Percentiles rank a stretch among this genome's conserved stretches.
Evolutionary conservation across 1,140 invertebrate genomes (phyloP).

Genomic region (Ericerus pela): DNA sequence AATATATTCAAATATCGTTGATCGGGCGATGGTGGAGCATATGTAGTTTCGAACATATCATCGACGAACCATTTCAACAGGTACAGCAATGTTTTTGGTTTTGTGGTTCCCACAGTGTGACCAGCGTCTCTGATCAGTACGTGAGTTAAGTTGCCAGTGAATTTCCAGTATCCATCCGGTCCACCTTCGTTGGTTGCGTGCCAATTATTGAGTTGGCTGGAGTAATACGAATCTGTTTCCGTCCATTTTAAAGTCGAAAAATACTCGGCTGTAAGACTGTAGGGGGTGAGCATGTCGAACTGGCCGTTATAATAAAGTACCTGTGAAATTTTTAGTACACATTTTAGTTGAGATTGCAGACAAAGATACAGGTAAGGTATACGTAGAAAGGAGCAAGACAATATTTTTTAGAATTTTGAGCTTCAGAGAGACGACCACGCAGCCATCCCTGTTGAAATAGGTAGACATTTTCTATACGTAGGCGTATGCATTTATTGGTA

Average conservation of each 20-base stretch:
- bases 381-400: no score
- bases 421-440: slow-evolving; percentile 49
- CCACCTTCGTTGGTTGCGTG: neutral
- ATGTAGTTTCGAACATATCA: neutral
- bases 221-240: slow-evolving; percentile 32
- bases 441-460: no score
- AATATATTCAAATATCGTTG: no score
- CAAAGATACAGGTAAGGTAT: no score
- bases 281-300: slow-evolving; percentile 68
- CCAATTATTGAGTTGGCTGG: neutral
- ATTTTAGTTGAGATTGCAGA: slow-evolving; percentile 47
- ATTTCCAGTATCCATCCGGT: slow-evolving; percentile 40
- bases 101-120: slow-evolving; percentile 48
- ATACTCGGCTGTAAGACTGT: slow-evolving; percentile 58
- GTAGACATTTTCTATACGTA: no score
- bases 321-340: slow-evolving; percentile 36
- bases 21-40: no score
- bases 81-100: slow-evolving; percentile 43
- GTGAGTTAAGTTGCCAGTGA: slow-evolving; percentile 41
- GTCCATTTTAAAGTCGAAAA: slow-evolving; percentile 44
- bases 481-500: no score
- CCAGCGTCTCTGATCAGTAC: slow-evolving; percentile 45
- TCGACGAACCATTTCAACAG: slow-evolving; percentile 14
- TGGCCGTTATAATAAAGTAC: slow-evolving; percentile 59
- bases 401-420: slow-evolving; percentile 71